Conservation (phyloP, 92 coral and sea anemone species). For the Micromussa lordhowensis region DNA sequence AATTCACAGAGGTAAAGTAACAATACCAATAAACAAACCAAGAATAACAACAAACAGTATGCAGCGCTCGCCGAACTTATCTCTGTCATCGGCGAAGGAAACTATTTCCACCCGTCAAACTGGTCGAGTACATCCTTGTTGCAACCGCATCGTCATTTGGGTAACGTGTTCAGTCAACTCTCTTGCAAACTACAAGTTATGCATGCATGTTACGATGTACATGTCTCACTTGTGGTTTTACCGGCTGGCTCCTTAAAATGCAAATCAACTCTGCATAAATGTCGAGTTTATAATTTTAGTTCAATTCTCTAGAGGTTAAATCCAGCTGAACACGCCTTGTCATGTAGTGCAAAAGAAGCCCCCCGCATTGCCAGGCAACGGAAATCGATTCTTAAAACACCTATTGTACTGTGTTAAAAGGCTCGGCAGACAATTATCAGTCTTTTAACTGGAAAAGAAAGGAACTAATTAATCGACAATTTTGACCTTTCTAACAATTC, state of each 20-base stretch:
- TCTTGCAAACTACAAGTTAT: neutral
- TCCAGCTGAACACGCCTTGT: neutral
- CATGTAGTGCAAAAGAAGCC: neutral
- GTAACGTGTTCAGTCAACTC: neutral
- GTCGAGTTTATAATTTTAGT: neutral
- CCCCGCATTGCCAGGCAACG: neutral
- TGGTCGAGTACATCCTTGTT: neutral
- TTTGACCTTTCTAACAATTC: neutral
- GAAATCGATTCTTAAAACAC: neutral
- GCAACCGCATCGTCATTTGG: neutral
- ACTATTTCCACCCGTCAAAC: neutral
- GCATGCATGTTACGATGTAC: neutral
- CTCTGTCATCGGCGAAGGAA: slow-evolving; percentile 21
- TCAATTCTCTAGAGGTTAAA: neutral
- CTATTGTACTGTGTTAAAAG: slow-evolving; percentile 1
- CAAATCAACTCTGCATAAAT: neutral
- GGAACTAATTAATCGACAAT: neutral
- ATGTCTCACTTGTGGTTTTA: neutral
- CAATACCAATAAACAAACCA: slow-evolving; percentile 24
- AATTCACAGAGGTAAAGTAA: slow-evolving; percentile 44
- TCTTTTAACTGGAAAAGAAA: neutral
- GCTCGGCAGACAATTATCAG: neutral
- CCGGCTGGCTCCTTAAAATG: neutral
- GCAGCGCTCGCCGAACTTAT: slow-evolving; percentile 13
- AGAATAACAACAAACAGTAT: slow-evolving; percentile 24